Evolutionary conservation across 1,140 invertebrate genomes (phyloP), one percentile per base, ranked within the genome.

Genomic region (Drosophila equinoxialis): DNA sequence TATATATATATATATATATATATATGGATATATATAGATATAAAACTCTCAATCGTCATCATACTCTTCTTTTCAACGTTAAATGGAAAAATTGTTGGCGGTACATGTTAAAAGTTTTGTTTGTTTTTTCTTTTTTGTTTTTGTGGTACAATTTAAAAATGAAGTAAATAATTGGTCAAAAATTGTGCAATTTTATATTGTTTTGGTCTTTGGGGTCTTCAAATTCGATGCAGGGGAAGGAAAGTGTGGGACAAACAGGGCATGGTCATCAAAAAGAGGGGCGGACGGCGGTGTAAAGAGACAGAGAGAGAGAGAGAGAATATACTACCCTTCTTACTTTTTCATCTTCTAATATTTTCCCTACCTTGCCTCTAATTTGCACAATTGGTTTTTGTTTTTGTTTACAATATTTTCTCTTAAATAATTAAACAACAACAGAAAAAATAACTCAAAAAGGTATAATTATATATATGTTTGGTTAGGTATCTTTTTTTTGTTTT

Each of bases 1-100:
- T 54, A 51, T 20, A 65, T 30, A 6, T 30, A 1, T 0, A 68
- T 72, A 72, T 48, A 51, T 20, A 20, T 23, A 17, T n/a, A n/a
- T 20, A 65, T 30, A 6, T 30, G 3, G 0, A 68, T 72, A 72
- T 48, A 51, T 20, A 20, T 23, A 17, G 67, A 57, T 68, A 30
- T 26, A 61, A 63, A 51, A 42, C 51, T 54, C 37, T 73, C 42
- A 26, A 77, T 72, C 48, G 73, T 86, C 68, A 78, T 86, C 83
- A 86, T 86, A 86, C 83, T 86, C 83, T 86, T 86, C 83, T 86
- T 86, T 85, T 86, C 83, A 69, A 82, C 83, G 57, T 86, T 83
- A 77, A 85, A 73, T 86, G 77, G 83, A 87, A 77, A 62, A 79
- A 79, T 74, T 87, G 76, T 86, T 86, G 83, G 79, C 79, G 83